Evolutionary conservation across 35 echinoderm and acorn worm genomes (phyloP).

Genomic region (Anneissia japonica): DNA sequence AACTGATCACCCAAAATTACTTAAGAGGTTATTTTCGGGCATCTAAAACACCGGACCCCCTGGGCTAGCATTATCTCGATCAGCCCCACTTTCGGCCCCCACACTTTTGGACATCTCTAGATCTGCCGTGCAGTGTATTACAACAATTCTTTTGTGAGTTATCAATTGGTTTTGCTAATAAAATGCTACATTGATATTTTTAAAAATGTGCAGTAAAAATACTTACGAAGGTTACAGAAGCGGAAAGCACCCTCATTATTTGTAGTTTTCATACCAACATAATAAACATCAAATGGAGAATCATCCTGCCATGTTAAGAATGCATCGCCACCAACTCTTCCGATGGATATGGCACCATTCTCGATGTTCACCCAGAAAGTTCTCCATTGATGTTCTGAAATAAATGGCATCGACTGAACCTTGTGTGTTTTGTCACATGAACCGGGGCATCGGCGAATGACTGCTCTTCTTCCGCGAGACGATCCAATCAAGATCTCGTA

Average conservation of each 20-base stretch:
- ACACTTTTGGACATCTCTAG: too few relatives aligned
- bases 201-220: too few relatives aligned
- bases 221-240: neutral
- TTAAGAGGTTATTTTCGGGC: too few relatives aligned
- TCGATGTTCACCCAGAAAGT: constrained; percentile 6
- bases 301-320: constrained; percentile 14
- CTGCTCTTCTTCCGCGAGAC: neutral
- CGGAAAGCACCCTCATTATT: neutral
- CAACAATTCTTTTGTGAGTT: too few relatives aligned
- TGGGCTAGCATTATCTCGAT: too few relatives aligned
- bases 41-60: too few relatives aligned
- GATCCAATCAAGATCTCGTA: constrained; percentile 11
- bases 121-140: too few relatives aligned
- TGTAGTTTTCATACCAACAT: constrained; percentile 1
- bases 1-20: too few relatives aligned
- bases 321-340: neutral
- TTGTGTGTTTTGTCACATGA: neutral
- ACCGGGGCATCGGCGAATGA: neutral
- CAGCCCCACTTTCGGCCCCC: too few relatives aligned
- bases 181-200: too few relatives aligned
- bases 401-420: neutral
- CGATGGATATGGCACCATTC: neutral
- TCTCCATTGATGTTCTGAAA: constrained; percentile 5
- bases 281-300: neutral
- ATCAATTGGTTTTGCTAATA: too few relatives aligned